Conservation (phyloP, 2,113 vertebrate genomes). For the Oreochromis spilurus region DNA sequence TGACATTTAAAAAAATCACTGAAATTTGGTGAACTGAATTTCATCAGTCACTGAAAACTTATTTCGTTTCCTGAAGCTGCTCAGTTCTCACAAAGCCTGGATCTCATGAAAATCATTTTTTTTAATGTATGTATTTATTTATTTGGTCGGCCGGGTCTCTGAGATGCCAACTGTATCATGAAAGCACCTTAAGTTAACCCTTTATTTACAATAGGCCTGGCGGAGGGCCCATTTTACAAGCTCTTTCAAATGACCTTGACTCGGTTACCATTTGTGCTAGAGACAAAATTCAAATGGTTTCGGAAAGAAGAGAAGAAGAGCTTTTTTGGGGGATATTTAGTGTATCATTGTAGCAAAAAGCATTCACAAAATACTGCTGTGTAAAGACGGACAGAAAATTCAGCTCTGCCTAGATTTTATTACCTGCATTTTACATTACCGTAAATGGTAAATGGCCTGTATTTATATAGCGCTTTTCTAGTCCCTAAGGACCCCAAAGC, state of each 20-base stretch:
- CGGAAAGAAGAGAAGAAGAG: neutral
- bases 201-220: neutral
- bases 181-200: neutral
- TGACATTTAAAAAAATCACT: neutral
- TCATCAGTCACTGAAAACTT: neutral
- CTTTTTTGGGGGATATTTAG: neutral
- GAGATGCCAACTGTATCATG: neutral
- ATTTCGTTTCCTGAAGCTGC: neutral
- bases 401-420: neutral
- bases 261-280: neutral
- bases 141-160: neutral
- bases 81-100: neutral
- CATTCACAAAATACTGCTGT: neutral
- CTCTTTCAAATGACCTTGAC: neutral
- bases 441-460: too few relatives aligned
- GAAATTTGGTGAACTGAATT: neutral
- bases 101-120: neutral
- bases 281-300: neutral
- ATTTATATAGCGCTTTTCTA: too few relatives aligned
- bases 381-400: neutral
- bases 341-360: neutral
- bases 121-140: neutral
- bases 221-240: neutral
- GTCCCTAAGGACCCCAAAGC: too few relatives aligned
- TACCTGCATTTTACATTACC: neutral